Conservation (phyloP, 1,140 invertebrate species). For the Cataglyphis hispanica region DNA sequence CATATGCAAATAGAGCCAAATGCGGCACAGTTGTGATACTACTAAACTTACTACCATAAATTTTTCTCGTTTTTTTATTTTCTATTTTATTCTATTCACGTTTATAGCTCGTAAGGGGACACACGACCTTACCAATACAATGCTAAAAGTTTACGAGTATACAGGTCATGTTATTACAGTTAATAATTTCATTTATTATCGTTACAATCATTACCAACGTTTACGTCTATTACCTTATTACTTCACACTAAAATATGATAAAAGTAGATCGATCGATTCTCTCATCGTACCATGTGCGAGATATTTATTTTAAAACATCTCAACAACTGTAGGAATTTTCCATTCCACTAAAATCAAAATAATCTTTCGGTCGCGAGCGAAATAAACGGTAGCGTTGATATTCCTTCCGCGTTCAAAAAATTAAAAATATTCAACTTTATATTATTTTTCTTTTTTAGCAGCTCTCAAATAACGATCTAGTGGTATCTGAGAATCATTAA, state of each 20-base stretch:
- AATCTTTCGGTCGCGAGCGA: slow-evolving; percentile 46
- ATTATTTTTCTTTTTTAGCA: background rate
- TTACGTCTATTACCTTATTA: slow-evolving; percentile 83
- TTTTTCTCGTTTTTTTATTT: slow-evolving; percentile 54
- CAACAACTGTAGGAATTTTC: slow-evolving; percentile 74
- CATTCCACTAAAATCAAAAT: slow-evolving; percentile 66
- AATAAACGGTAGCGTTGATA: slow-evolving; percentile 59
- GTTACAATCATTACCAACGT: slow-evolving; percentile 82
- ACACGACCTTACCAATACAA: slow-evolving; percentile 86
- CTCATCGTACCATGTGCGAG: slow-evolving; percentile 67
- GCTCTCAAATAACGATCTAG: slow-evolving; percentile 53
- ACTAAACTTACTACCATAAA: slow-evolving; percentile 67
- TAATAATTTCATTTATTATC: slow-evolving; percentile 81
- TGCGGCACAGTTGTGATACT: slow-evolving; percentile 50
- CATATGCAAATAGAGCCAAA: slow-evolving; percentile 48
- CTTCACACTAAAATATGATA: slow-evolving; percentile 80
- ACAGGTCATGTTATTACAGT: slow-evolving; percentile 83
- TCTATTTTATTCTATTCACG: slow-evolving; percentile 78
- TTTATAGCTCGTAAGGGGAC: slow-evolving; percentile 78
- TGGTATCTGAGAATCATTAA: slow-evolving; percentile 47
- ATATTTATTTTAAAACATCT: slow-evolving; percentile 70
- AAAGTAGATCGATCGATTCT: slow-evolving; percentile 77
- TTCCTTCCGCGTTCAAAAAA: slow-evolving; percentile 10
- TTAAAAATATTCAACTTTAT: slow-evolving; percentile 6
- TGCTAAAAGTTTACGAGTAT: slow-evolving; percentile 86